Evolutionary conservation across 2,113 vertebrate genomes (phyloP).

Genomic region (Piprites chloris): DNA sequence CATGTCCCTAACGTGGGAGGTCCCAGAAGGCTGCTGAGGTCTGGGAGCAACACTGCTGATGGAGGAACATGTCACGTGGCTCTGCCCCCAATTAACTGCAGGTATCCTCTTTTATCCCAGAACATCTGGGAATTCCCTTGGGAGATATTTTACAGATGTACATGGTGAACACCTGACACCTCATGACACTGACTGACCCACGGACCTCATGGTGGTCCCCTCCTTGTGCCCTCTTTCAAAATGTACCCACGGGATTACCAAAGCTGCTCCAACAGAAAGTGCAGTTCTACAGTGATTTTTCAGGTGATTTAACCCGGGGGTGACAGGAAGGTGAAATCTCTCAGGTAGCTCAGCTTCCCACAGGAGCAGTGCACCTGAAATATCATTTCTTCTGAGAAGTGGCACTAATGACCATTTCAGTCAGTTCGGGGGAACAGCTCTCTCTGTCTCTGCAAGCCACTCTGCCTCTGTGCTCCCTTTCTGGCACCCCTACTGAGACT

Average conservation of each 20-base stretch:
- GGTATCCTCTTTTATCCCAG: background rate
- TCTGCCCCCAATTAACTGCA: background rate
- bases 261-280: background rate
- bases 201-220: rapidly evolving
- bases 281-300: background rate
- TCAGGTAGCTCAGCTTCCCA: background rate
- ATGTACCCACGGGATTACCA: background rate
- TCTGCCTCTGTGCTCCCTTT: background rate
- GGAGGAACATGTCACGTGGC: background rate
- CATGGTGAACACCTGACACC: background rate
- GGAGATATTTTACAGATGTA: background rate
- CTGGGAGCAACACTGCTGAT: background rate
- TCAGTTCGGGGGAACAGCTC: background rate
- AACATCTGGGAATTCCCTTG: background rate
- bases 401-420: background rate
- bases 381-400: background rate
- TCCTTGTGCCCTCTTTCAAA: background rate
- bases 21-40: background rate
- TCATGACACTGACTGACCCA: background rate
- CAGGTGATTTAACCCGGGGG: background rate
- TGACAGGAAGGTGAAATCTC: background rate
- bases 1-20: background rate
- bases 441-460: background rate
- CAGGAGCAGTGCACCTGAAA: background rate
- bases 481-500: background rate